These are phyloP conservation scores for Drosophila leontia DNA, from an alignment of 1,140 invertebrate species.

Conservation along the genomic window DNA sequence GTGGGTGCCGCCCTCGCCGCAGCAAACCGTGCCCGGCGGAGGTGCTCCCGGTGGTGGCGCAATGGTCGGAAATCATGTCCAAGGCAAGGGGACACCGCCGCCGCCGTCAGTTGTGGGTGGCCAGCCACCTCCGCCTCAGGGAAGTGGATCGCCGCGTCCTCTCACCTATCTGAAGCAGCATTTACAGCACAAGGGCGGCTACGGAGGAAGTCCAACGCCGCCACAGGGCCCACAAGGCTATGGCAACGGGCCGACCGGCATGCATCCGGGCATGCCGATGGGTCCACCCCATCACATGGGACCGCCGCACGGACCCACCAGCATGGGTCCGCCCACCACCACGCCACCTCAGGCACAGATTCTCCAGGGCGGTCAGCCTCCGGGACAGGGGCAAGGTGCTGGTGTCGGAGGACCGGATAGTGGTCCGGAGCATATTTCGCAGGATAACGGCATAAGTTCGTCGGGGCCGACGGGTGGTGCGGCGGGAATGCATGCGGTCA, in stretches of 20 bases:
- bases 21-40: conserved; percentile 71
- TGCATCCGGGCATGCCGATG: conserved; percentile 85
- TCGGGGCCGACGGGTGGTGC: conserved; percentile 86
- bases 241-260: conserved; percentile 84
- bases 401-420: conserved; percentile 48
- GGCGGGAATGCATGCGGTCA: conserved; percentile 87
- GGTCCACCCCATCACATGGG: conserved; percentile 87
- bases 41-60: conserved; percentile 60
- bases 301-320: conserved; percentile 85
- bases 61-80: conserved; percentile 81
- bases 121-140: conserved; percentile 68
- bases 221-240: conserved; percentile 87
- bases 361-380: conserved; percentile 61
- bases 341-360: conserved; percentile 76
- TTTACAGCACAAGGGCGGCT: conserved; percentile 88
- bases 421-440: conserved; percentile 81
- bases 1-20: conserved; percentile 84
- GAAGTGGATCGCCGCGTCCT: conserved; percentile 85
- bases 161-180: conserved; percentile 89
- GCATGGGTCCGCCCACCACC: conserved; percentile 86
- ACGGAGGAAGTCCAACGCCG: conserved; percentile 86
- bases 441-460: conserved; percentile 83
- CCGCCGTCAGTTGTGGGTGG: conserved; percentile 62
- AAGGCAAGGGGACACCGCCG: conserved; percentile 81
- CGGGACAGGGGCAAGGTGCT: conserved; percentile 41